Percentiles rank a stretch among this genome's conserved stretches.
Conservation (phyloP, 2,797 vertebrate species). For the Odontamblyopus lacepedii region DNA sequence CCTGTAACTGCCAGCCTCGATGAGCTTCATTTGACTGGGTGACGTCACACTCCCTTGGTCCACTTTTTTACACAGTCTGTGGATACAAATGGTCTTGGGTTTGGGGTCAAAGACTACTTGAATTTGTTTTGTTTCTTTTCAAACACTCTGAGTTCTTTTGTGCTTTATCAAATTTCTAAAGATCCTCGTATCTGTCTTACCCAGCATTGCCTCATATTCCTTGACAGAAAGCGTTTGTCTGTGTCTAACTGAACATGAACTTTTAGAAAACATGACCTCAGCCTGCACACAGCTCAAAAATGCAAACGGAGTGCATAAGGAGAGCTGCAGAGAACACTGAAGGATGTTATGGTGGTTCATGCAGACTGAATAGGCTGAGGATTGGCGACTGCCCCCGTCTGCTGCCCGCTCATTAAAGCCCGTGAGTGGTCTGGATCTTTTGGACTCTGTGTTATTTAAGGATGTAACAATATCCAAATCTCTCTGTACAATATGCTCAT, state of each 20-base stretch:
- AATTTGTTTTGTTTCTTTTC: too few relatives aligned
- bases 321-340: neutral
- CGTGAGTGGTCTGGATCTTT: constrained; percentile 22
- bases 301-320: neutral
- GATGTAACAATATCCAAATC: constrained; percentile 1
- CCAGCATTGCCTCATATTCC: too few relatives aligned
- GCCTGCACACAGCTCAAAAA: neutral
- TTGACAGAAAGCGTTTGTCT: too few relatives aligned
- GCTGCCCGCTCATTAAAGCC: constrained; percentile 16
- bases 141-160: too few relatives aligned
- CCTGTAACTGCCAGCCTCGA: too few relatives aligned
- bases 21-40: too few relatives aligned
- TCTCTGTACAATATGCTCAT: too few relatives aligned
- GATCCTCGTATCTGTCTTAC: neutral
- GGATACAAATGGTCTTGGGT: too few relatives aligned
- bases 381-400: neutral
- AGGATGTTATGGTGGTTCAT: neutral
- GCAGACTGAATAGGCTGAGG: neutral
- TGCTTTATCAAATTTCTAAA: neutral
- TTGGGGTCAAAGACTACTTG: too few relatives aligned
- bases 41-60: too few relatives aligned
- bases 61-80: too few relatives aligned
- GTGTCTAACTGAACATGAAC: neutral
- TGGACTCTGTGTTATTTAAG: constrained; percentile 11
- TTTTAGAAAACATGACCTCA: too few relatives aligned